Base-by-base conservation (phyloP, 2,888 invertebrate species). In the Phanerotoma sp. region DNA sequence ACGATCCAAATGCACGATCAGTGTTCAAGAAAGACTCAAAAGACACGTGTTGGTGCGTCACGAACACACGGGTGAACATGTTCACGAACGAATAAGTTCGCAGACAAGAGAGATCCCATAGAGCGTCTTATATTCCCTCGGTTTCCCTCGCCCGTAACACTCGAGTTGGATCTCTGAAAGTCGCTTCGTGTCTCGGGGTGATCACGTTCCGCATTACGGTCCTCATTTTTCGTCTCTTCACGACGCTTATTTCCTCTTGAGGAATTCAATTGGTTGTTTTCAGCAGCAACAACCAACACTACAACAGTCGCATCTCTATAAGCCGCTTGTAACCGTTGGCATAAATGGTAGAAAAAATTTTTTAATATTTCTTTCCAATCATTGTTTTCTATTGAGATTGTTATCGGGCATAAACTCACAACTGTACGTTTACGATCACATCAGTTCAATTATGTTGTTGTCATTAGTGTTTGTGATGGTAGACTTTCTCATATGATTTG, bases 131-230 rank as follows among this genome's bases (percentile, higher is more conserved):
- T 49, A 28, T 40, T 38, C 49, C 21, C 20, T 38, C 28, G 38
- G 48, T 35, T 49, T 49, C 38, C 45, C 50, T 54, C 21, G 11
- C 28, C 10, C 42, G 44, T 40, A 40, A 30, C 38, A 44, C 21
- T 37, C 44, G 40, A 20, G 46, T 52, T 56, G 49, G 56, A 58
- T 52, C 52, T 57, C 44, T 46, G 35, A 51, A 51, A 45, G 46
- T 52, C 42, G 50, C 53, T 57, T 60, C 60, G 58, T 62, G 58
- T 58, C 62, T 57, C 56, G 54, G 53, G 62, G 56, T 62, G 62
- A 56, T 62, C 62, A 61, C 61, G 61, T 61, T 61, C 61, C 56
- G 58, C 58, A 62, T 60, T 60, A 57, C 55, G 57, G 47, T 40
- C 40, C 18, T 40, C 49, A 49, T 49, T 49, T 49, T 49, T 40